Evolutionary conservation across 2,797 vertebrate genomes (phyloP).

Genomic region (Lycodopsis pacificus): DNA sequence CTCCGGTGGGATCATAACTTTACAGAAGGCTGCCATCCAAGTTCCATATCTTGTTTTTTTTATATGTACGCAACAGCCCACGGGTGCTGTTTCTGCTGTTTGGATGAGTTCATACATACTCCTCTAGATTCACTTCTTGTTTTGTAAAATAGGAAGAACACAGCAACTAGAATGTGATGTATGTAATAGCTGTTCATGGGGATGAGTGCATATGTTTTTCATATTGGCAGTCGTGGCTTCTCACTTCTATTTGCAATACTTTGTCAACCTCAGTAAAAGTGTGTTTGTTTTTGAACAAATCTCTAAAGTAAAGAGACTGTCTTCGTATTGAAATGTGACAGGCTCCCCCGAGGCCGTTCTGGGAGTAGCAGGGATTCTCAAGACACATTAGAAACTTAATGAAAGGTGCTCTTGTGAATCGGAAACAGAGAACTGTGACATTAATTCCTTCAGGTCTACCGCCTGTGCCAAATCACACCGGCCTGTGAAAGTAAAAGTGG

Average conservation of each 20-base stretch:
- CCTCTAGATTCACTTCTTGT: conserved; percentile 71
- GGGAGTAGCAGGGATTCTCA: conserved; percentile 12
- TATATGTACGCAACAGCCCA: neutral
- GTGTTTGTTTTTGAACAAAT: neutral
- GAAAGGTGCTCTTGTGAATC: conserved; percentile 24
- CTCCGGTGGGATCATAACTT: neutral
- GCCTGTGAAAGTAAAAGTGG: conserved; percentile 67
- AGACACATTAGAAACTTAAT: conserved; percentile 5
- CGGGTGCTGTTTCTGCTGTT: conserved; percentile 49
- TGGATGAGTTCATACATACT: conserved; percentile 10
- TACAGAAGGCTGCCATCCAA: neutral
- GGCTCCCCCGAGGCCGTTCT: neutral
- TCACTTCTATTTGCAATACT: neutral
- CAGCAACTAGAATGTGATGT: neutral
- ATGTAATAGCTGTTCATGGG: neutral
- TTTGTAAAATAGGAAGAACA: conserved; percentile 43
- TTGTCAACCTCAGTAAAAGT: neutral
- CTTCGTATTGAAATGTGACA: neutral
- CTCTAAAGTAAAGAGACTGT: neutral
- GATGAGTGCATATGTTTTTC: neutral
- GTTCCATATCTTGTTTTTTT: conserved; percentile 21
- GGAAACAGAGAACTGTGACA: conserved; percentile 17
- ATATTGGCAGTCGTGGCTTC: neutral
- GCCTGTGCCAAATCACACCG: conserved; percentile 8
- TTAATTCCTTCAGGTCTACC: neutral